These are phyloP conservation scores for Tubiluchus corallicola DNA, from an alignment of 2,888 invertebrate species.

Conservation along the genomic window DNA sequence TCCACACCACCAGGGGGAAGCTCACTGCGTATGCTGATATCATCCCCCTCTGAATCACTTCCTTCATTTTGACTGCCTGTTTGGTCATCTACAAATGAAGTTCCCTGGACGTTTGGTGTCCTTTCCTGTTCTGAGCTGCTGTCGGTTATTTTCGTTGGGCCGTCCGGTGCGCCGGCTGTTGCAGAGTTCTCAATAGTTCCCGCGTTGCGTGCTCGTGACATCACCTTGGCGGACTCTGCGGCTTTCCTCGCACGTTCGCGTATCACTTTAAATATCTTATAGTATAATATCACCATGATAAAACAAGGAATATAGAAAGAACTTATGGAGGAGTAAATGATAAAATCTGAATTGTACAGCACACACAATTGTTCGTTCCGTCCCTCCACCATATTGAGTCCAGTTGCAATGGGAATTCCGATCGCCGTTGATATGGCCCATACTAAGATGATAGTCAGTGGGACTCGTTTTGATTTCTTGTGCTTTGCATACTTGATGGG, in stretches of 20 bases:
- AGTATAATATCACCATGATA: constrained; percentile 94
- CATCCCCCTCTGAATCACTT: too few species aligned
- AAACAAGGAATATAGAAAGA: constrained; percentile 98
- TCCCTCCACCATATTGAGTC: constrained; percentile 79
- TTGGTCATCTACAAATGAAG: too few species aligned
- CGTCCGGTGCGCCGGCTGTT: constrained; percentile 31
- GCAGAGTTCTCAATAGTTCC: constrained; percentile 8
- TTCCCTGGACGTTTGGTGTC: too few species aligned
- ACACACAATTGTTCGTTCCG: constrained; percentile 48
- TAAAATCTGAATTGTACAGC: constrained; percentile 94
- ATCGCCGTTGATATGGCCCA: constrained; percentile 92
- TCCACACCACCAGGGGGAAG: too few species aligned
- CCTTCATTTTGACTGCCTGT: too few species aligned
- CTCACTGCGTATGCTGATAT: too few species aligned
- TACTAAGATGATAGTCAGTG: constrained; percentile 79
- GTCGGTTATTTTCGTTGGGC: constrained; percentile 32
- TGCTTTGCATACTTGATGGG: constrained; percentile 98
- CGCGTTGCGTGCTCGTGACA: constrained; percentile 8
- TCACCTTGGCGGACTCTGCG: background rate
- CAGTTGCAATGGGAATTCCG: constrained; percentile 85
- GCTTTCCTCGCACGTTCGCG: constrained; percentile 21
- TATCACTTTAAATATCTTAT: constrained; percentile 81
- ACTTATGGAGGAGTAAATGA: constrained; percentile 88
- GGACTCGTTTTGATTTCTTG: constrained; percentile 59
- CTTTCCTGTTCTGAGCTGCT: too few species aligned